Percentiles rank a stretch among this genome's conserved stretches.
Evolutionary conservation across 2,797 vertebrate genomes (phyloP).

Genomic region (Podarcis siculus): DNA sequence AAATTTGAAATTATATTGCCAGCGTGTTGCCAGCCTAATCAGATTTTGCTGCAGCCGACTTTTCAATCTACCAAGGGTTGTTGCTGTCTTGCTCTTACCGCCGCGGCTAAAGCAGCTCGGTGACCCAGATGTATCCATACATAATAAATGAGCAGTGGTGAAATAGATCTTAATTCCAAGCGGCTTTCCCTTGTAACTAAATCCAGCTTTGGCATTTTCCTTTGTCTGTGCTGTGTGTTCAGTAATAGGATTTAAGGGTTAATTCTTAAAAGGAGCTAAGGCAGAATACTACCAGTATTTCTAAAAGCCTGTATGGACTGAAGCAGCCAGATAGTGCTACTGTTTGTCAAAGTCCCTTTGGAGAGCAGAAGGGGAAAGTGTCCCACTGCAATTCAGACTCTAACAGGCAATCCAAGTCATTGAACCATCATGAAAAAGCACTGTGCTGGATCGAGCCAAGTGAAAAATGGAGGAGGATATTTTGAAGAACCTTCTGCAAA

Average conservation of each 20-base stretch:
- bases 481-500: not conserved
- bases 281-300: constrained; percentile 40
- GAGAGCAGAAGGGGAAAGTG: constrained; percentile 29
- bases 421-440: not conserved
- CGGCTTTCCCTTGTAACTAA: constrained; percentile 61
- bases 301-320: constrained; percentile 33
- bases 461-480: not conserved
- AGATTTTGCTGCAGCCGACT: constrained; percentile 40
- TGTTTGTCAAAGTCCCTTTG: constrained; percentile 52
- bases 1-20: constrained; percentile 25
- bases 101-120: constrained; percentile 64
- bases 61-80: constrained; percentile 55
- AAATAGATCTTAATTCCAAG: constrained; percentile 68
- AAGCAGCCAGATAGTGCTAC: constrained; percentile 45
- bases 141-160: constrained; percentile 69
- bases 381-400: constrained; percentile 14
- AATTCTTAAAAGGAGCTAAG: constrained; percentile 62
- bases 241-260: constrained; percentile 66
- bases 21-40: constrained; percentile 42
- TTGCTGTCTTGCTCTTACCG: constrained; percentile 61
- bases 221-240: constrained; percentile 26
- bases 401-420: not conserved
- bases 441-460: not conserved
- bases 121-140: constrained; percentile 71
- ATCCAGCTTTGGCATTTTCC: constrained; percentile 53